Conservation (phyloP, 2,888 invertebrate genomes). For the Apamea epomidion region DNA sequence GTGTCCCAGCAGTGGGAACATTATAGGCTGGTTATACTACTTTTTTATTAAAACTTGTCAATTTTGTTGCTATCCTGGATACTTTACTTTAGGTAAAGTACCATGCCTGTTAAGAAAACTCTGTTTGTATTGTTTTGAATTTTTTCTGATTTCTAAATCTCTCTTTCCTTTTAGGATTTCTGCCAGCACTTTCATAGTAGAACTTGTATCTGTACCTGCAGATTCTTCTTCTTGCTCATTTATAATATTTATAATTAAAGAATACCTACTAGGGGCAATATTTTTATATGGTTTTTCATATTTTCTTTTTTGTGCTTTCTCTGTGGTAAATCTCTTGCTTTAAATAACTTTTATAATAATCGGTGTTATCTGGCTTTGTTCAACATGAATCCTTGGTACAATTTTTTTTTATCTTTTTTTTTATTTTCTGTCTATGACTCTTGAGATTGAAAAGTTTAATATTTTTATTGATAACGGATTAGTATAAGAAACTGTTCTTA, state of each 20-base stretch:
- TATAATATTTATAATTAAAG: neutral
- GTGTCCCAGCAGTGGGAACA: too few relatives aligned
- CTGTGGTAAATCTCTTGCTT: too few relatives aligned
- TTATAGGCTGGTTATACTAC: too few relatives aligned
- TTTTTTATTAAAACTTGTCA: neutral
- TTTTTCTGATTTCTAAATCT: neutral
- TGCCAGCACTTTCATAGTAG: neutral
- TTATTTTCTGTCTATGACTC: neutral
- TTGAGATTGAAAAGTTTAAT: constrained; percentile 42
- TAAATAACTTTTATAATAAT: neutral
- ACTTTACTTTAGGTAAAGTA: neutral
- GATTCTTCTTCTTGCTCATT: neutral
- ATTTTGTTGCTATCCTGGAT: neutral
- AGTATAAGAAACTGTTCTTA: constrained; percentile 15
- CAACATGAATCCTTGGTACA: neutral
- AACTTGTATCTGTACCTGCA: neutral
- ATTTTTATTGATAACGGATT: constrained; percentile 34
- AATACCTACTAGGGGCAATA: neutral
- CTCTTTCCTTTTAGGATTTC: neutral
- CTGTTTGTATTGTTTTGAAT: neutral
- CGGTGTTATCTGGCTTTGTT: neutral
- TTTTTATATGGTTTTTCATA: neutral
- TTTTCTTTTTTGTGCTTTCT: too few relatives aligned
- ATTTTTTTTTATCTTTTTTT: neutral
- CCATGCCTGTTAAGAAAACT: neutral